Conservation (phyloP, 2,113 vertebrate genomes). For the Tonatia bakeri region DNA sequence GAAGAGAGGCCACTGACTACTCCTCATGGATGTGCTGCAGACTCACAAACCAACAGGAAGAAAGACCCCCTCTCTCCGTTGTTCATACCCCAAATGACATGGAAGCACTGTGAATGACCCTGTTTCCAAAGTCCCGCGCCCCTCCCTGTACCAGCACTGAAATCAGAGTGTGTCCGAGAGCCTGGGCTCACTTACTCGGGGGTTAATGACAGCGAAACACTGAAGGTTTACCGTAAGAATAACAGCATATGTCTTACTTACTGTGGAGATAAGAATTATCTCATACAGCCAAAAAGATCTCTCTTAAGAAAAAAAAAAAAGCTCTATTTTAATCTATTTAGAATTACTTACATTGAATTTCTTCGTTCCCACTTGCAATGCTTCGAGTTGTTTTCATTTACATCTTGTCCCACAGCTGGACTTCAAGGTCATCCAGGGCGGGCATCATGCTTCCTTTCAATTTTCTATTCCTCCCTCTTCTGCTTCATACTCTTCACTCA, state of each 20-base stretch:
- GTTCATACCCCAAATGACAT: background rate
- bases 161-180: background rate
- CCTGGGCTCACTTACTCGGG: background rate
- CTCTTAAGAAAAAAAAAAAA: background rate
- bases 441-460: background rate
- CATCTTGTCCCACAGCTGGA: background rate
- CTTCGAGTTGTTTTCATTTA: background rate
- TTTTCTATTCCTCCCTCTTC: background rate
- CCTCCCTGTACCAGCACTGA: background rate
- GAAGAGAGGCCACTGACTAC: background rate
- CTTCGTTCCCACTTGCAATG: background rate
- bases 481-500: background rate
- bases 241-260: background rate
- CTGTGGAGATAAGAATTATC: background rate
- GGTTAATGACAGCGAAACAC: background rate
- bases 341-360: background rate
- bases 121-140: background rate
- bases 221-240: background rate
- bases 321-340: background rate
- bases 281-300: background rate
- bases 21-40: background rate
- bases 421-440: background rate
- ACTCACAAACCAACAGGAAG: background rate
- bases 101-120: background rate
- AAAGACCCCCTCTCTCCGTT: background rate